Conservation (phyloP, 2,113 vertebrate species). For the Mellivora capensis region DNA sequence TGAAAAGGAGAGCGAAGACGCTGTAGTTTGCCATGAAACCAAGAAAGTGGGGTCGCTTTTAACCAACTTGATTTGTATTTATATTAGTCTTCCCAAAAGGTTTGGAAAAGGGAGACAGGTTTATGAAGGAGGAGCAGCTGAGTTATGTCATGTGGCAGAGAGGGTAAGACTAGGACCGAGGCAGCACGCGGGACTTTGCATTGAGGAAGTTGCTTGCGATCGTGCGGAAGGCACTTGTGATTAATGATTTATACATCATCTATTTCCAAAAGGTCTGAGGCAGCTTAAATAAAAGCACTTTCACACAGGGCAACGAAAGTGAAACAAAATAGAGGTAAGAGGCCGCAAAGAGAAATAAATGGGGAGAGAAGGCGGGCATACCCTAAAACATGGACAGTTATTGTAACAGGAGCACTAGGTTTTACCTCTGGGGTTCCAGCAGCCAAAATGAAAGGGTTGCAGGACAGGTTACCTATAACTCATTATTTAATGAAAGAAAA, state of each 20-base stretch:
- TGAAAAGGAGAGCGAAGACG: not conserved
- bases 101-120: not conserved
- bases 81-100: not conserved
- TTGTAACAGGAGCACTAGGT: not conserved
- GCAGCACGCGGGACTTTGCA: not conserved
- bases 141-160: not conserved
- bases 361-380: accelerated
- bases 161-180: not conserved
- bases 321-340: slow-evolving; percentile 36
- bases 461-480: not conserved
- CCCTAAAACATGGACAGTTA: not conserved
- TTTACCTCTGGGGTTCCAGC: not conserved
- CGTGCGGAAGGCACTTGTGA: slow-evolving; percentile 17
- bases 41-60: not conserved
- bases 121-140: not conserved
- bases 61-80: not conserved
- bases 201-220: not conserved
- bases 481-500: not conserved
- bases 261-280: slow-evolving; percentile 17
- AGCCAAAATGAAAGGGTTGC: not conserved
- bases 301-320: not conserved
- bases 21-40: not conserved
- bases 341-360: not conserved
- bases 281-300: slow-evolving; percentile 37
- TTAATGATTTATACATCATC: slow-evolving; percentile 39